Conservation (phyloP, 2,113 vertebrate genomes). For the Brachyistius frenatus region DNA sequence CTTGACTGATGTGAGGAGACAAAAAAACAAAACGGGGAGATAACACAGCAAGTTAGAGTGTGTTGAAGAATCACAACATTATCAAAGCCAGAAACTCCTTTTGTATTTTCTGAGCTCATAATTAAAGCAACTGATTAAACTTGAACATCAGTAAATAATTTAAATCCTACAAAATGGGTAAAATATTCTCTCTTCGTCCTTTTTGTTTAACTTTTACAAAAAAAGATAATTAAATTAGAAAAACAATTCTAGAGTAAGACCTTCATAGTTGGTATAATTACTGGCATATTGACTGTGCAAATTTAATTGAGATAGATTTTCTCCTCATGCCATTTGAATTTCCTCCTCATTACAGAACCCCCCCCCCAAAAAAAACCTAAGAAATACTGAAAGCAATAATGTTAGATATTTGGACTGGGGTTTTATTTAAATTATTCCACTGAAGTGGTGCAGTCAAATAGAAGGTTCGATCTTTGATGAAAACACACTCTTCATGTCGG, state of each 20-base stretch:
- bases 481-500: too few species aligned
- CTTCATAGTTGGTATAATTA: not conserved
- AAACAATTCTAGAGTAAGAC: not conserved
- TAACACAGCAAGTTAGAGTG: not conserved
- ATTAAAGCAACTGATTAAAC: too few species aligned
- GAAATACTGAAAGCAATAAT: not conserved
- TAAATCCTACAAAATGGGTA: not conserved
- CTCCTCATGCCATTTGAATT: not conserved
- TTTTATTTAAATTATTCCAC: not conserved
- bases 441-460: too few species aligned
- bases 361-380: too few species aligned
- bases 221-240: not conserved
- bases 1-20: conserved; percentile 70
- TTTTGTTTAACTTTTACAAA: not conserved
- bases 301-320: not conserved
- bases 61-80: too few species aligned
- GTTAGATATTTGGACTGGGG: not conserved
- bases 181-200: not conserved
- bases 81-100: too few species aligned
- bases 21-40: conserved; percentile 2
- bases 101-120: too few species aligned
- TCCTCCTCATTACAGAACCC: not conserved
- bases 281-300: conserved; percentile 10
- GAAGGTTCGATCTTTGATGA: too few species aligned
- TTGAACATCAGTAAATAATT: too few species aligned